Conservation (phyloP, 2,888 invertebrate genomes). For the Melanchra persicariae region DNA sequence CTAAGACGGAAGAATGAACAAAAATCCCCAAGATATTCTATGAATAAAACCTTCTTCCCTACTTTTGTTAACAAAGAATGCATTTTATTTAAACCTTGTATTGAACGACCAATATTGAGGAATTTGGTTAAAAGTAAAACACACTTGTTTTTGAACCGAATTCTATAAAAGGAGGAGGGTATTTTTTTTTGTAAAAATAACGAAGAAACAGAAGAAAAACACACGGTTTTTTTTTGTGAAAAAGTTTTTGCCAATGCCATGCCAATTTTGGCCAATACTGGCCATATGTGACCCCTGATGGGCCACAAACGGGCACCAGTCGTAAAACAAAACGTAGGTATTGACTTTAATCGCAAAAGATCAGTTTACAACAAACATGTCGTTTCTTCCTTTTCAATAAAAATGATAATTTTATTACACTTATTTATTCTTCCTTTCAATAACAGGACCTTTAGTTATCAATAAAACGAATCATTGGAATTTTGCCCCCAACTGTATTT, state of each 20-base stretch:
- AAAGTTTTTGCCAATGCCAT: too few relatives aligned
- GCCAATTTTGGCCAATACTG: slow-evolving; percentile 9
- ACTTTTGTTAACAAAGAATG: not conserved
- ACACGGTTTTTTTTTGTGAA: too few relatives aligned
- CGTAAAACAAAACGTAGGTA: slow-evolving; percentile 14
- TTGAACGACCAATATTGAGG: slow-evolving; percentile 5
- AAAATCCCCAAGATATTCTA: not conserved
- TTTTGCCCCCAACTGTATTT: slow-evolving; percentile 58
- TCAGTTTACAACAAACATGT: slow-evolving; percentile 10
- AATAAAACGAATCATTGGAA: slow-evolving; percentile 63
- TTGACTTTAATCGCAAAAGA: slow-evolving; percentile 13
- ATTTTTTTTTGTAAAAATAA: too few relatives aligned
- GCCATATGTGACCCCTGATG: slow-evolving; percentile 18
- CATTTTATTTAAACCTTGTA: too few relatives aligned
- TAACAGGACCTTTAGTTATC: slow-evolving; percentile 53
- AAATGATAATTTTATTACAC: slow-evolving; percentile 57
- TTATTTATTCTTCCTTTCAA: slow-evolving; percentile 40
- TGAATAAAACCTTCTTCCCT: not conserved
- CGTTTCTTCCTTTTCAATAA: slow-evolving; percentile 17
- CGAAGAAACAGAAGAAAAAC: too few relatives aligned
- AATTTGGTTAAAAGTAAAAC: not conserved
- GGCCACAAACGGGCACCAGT: not conserved
- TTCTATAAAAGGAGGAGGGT: too few relatives aligned
- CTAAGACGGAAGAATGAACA: not conserved
- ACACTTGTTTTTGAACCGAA: slow-evolving; percentile 1